These are phyloP conservation scores for Trichonephila clavipes DNA, from an alignment of 1,140 invertebrate species.

Conservation along the genomic window DNA sequence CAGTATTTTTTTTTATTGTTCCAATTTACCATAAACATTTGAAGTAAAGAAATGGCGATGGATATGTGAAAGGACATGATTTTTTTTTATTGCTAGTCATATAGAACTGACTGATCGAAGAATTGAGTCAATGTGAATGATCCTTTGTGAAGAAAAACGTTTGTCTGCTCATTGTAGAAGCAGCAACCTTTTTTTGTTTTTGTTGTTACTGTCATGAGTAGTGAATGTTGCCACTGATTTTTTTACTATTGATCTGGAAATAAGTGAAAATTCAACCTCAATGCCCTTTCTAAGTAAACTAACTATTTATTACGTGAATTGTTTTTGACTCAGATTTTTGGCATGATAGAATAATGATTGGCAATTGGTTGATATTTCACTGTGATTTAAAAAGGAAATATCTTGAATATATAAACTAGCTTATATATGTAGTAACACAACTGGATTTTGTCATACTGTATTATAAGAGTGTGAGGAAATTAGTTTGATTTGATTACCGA, in stretches of 20 bases:
- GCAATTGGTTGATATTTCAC: not conserved
- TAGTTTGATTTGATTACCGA: no score
- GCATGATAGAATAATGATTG: no score
- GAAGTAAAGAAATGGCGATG: not conserved
- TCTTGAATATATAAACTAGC: no score
- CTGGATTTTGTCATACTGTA: no score
- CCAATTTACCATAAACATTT: conserved; percentile 1
- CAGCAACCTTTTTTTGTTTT: not conserved
- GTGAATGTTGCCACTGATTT: conserved; percentile 8
- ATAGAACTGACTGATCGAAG: conserved; percentile 60
- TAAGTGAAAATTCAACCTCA: not conserved
- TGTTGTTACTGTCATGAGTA: conserved; percentile 25
- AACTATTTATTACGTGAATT: no score
- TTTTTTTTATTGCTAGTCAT: conserved; percentile 71
- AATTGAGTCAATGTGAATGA: conserved; percentile 24
- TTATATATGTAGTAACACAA: no score
- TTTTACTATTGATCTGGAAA: conserved; percentile 4
- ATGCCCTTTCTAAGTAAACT: no score
- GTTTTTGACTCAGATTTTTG: no score
- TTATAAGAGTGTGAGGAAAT: no score
- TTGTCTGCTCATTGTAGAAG: not conserved
- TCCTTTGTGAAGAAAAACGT: not conserved
- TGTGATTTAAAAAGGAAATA: not conserved
- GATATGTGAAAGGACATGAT: not conserved
- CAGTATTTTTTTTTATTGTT: conserved; percentile 34